Percentiles rank a stretch among this genome's conserved stretches.
Evolutionary conservation across 2,888 invertebrate species (phyloP).

Genomic region (Achlya flavicornis): DNA sequence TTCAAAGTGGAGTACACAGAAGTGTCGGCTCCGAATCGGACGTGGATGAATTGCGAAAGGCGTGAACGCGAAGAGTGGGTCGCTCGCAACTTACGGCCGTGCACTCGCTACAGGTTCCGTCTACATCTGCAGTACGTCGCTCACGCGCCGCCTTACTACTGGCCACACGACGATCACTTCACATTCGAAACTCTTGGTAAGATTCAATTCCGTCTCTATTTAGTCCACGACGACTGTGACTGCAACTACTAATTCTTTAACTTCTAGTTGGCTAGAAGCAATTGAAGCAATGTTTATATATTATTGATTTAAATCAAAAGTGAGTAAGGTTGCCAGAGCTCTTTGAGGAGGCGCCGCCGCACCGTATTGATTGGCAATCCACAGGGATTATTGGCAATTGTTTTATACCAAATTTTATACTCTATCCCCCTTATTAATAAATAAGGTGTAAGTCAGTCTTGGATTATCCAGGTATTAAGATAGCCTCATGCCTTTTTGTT

Average conservation of each 20-base stretch:
- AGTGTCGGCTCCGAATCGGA: conserved; percentile 66
- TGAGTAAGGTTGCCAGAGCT: too few relatives aligned
- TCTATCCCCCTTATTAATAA: too few relatives aligned
- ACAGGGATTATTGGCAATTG: too few relatives aligned
- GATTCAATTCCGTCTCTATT: conserved; percentile 15
- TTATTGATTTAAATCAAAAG: too few relatives aligned
- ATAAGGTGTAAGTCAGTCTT: too few relatives aligned
- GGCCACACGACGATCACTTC: conserved; percentile 89
- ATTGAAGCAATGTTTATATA: too few relatives aligned
- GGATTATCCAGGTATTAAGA: too few relatives aligned
- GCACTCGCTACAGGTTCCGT: conserved; percentile 90
- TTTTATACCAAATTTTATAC: too few relatives aligned
- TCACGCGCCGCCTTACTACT: conserved; percentile 84
- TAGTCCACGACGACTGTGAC: not conserved
- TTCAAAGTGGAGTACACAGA: conserved; percentile 76
- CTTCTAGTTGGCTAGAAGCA: too few relatives aligned
- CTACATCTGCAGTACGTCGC: conserved; percentile 86
- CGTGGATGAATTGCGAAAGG: conserved; percentile 53
- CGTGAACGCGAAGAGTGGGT: conserved; percentile 56
- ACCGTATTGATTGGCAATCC: too few relatives aligned
- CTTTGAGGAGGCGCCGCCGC: too few relatives aligned
- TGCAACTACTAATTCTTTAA: not conserved
- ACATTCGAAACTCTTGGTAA: conserved; percentile 90
- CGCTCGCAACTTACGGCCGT: conserved; percentile 85
- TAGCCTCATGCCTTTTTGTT: too few relatives aligned